Evolutionary conservation across 2,113 vertebrate genomes (phyloP).

Genomic region (Charadrius vociferus): DNA sequence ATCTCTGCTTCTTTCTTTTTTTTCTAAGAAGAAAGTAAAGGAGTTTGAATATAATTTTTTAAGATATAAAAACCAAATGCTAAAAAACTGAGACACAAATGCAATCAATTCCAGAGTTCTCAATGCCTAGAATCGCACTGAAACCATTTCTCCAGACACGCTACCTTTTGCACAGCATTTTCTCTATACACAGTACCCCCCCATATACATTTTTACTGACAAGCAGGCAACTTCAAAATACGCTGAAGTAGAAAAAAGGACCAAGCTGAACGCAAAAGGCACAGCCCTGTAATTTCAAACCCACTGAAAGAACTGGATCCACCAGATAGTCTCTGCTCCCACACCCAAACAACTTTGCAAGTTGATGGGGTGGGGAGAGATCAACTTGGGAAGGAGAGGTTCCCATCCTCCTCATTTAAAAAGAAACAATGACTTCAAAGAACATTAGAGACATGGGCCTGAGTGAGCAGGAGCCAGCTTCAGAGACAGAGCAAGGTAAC

Average conservation of each 20-base stretch:
- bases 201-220: not conserved
- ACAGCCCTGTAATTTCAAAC: constrained; percentile 37
- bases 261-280: not conserved
- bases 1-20: not conserved
- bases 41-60: not conserved
- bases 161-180: not conserved
- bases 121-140: fast-evolving
- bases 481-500: not conserved
- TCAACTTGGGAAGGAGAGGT: constrained; percentile 26
- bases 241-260: not conserved
- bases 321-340: constrained; percentile 29
- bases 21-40: not conserved
- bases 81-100: not conserved
- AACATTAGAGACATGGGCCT: not conserved
- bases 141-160: not conserved
- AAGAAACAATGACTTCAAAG: constrained; percentile 58
- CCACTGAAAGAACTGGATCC: constrained; percentile 61
- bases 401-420: constrained; percentile 43
- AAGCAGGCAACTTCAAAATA: not conserved
- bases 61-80: not conserved
- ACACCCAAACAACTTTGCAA: constrained; percentile 55
- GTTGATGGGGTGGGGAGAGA: constrained; percentile 22
- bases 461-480: constrained; percentile 1
- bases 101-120: not conserved
- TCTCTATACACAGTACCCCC: not conserved